Evolutionary conservation across 2,113 vertebrate species (phyloP), one percentile per base, ranked within the genome.

Genomic region (Odocoileus virginianus): DNA sequence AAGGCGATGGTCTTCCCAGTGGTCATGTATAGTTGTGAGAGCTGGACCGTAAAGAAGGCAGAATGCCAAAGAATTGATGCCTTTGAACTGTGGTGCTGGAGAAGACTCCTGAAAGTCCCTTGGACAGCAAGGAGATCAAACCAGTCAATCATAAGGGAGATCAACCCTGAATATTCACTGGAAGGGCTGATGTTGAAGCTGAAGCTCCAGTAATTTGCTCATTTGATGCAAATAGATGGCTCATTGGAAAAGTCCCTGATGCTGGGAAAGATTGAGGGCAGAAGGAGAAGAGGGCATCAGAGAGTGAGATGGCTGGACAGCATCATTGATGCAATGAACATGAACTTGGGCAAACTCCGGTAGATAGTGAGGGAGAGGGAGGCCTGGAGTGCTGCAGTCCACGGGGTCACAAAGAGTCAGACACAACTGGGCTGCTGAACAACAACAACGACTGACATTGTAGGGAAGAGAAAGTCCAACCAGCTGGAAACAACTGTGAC

Each of bases 221-320:
- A 71, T 71, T 19, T 23, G 67, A 71, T 71, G 67, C 0, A 0
- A 71, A 71, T 3, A 36, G 67, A 36, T 0, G 2, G n/a, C 67
- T 71, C 19, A 71, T 23, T 71, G 67, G n/a, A 40, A 40, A 71
- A 71, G 67, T 13, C n/a, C n/a, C 67, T 74, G n/a, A 40, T 74
- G 36, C n/a, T 71, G 19, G 5, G 36, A 40, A 71, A 71, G n/a
- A 71, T 13, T 40, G 67, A 74, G 5, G n/a, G 67, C 67, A 40
- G 19, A 23, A 74, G n/a, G 9, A 23, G n/a, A 74, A 40, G 19
- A 74, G 67, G n/a, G 67, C 67, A 12, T 40, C n/a, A 23, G 67
- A 74, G 21, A 19, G 40, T 74, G 5, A 74, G 10, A 74, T 25
- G 36, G 19, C 67, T 74, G 12, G n/a, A 74, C 10, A 74, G 67